Conservation (phyloP, 2,113 vertebrate species). For the Microtus richardsoni region DNA sequence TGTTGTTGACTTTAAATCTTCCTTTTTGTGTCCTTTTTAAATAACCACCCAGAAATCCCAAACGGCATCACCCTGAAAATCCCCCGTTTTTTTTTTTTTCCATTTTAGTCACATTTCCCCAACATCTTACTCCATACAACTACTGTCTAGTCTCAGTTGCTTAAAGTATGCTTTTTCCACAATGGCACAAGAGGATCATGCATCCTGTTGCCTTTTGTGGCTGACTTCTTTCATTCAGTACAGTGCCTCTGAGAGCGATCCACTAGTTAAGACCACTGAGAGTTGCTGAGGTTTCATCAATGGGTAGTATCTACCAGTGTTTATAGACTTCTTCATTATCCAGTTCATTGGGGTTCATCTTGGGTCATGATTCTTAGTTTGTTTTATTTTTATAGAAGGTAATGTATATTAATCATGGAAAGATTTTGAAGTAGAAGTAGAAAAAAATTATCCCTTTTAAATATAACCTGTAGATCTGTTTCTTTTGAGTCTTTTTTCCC, state of each 20-base stretch:
- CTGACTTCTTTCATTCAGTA: not conserved
- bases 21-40: not conserved
- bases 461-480: not conserved
- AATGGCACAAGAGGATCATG: not conserved
- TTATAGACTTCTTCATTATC: not conserved
- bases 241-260: not conserved
- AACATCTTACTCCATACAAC: not conserved
- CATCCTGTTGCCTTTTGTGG: not conserved
- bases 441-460: not conserved
- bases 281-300: not conserved
- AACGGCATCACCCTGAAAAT: not conserved
- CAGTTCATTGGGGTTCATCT: not conserved
- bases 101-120: not conserved
- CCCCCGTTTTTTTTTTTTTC: too few species aligned
- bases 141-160: not conserved
- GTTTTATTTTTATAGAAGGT: slow-evolving; percentile 46
- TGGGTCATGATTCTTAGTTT: not conserved
- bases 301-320: not conserved
- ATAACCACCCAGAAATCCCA: not conserved
- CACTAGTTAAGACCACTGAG: not conserved
- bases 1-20: not conserved
- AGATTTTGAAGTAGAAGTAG: not conserved
- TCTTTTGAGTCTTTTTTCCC: not conserved
- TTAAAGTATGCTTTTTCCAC: not conserved
- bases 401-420: slow-evolving; percentile 3